Percentiles rank a stretch among this genome's conserved stretches.
phyloP scores from a whole-genome alignment of 2,113 vertebrate genomes.

The Anolis carolinensis region DNA sequence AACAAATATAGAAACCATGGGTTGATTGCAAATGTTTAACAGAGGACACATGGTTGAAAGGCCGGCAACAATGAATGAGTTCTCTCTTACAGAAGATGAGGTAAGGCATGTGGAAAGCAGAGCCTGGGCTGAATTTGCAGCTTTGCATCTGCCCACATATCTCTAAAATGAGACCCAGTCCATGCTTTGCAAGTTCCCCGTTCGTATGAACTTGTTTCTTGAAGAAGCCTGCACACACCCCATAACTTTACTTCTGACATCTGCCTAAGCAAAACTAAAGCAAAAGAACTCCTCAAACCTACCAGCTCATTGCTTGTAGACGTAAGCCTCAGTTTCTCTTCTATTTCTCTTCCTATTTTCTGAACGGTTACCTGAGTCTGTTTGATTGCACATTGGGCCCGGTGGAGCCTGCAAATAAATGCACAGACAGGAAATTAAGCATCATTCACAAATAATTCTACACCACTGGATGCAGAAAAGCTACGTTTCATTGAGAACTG shows the following conservation, averaged over 20 bases:
- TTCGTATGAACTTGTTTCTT: not conserved
- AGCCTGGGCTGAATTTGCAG: not conserved
- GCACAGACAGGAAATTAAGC: constrained; percentile 28
- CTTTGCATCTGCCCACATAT: no score
- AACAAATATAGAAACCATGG: no score
- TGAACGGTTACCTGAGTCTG: constrained; percentile 99
- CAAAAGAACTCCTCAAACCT: constrained; percentile 56
- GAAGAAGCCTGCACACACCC: not conserved
- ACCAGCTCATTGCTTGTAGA: constrained; percentile 92
- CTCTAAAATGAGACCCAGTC: not conserved
- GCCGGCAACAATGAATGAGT: not conserved
- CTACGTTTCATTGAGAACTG: not conserved
- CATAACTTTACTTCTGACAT: not conserved
- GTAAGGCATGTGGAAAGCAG: not conserved
- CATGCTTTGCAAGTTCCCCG: not conserved
- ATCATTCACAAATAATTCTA: not conserved
- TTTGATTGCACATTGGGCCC: constrained; percentile 97
- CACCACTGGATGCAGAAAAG: fast-evolving
- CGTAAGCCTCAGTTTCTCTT: constrained; percentile 92
- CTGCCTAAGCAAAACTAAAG: not conserved
- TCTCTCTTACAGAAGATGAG: not conserved
- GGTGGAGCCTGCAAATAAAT: constrained; percentile 87
- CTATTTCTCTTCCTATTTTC: constrained; percentile 97
- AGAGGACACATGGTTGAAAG: not conserved
- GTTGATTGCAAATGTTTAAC: no score